phyloP scores from a whole-genome alignment of 2,797 vertebrate species.

The Notolepis coatsorum region DNA sequence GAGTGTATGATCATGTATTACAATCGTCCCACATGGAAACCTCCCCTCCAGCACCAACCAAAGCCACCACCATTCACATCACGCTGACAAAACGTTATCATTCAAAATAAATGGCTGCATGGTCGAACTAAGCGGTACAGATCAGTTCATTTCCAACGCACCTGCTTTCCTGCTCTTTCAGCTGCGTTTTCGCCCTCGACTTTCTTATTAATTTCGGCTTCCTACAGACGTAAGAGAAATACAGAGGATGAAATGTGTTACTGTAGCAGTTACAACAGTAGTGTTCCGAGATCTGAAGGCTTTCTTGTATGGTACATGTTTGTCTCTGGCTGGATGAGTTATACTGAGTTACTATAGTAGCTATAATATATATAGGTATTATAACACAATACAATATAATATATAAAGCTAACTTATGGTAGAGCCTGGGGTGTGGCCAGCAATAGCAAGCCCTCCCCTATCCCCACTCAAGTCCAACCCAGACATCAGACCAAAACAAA shows the following conservation, averaged over 20 bases:
- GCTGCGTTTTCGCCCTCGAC: constrained; percentile 79
- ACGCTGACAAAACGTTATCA: constrained; percentile 2
- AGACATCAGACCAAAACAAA: too few species aligned
- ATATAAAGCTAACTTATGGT: too few species aligned
- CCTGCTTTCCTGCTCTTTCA: constrained; percentile 88
- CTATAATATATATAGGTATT: too few species aligned
- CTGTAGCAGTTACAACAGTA: too few species aligned
- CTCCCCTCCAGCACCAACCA: background rate
- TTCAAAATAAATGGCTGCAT: background rate
- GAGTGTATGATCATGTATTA: constrained; percentile 16
- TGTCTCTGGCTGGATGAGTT: too few species aligned
- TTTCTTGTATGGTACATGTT: too few species aligned
- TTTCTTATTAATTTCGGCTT: constrained; percentile 85
- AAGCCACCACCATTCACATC: constrained; percentile 1
- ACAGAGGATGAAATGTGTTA: background rate
- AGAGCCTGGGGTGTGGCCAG: too few species aligned
- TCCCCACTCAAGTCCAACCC: too few species aligned
- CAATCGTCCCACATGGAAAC: background rate
- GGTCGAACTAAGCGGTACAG: background rate
- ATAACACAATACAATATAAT: too few species aligned
- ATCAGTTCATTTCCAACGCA: constrained; percentile 44
- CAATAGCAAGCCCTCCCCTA: too few species aligned
- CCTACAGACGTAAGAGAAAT: constrained; percentile 72
- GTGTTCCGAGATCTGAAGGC: too few species aligned
- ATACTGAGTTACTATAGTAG: too few species aligned